Conservation (phyloP, 2,888 invertebrate genomes). For the Orthosia gracilis region DNA sequence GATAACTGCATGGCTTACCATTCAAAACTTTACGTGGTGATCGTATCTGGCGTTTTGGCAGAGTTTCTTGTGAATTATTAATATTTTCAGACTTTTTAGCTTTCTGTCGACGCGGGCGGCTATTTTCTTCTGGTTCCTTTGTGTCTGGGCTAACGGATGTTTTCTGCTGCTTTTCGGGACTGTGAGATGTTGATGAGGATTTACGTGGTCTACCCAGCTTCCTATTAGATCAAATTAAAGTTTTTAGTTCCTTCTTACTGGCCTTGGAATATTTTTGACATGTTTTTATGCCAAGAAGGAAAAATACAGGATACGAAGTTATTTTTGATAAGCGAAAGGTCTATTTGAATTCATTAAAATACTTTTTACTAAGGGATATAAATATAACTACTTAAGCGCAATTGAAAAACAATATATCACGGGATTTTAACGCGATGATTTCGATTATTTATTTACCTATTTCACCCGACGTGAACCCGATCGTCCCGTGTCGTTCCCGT, state of each 20-base stretch:
- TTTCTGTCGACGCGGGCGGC: constrained; percentile 12
- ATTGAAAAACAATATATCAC: too few species aligned
- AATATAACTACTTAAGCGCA: too few species aligned
- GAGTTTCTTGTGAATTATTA: constrained; percentile 15
- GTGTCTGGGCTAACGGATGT: constrained; percentile 13
- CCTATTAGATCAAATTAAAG: constrained; percentile 29
- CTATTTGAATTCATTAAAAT: too few species aligned
- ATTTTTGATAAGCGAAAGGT: neutral
- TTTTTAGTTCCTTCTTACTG: neutral
- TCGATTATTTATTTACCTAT: too few species aligned
- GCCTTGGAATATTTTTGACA: neutral
- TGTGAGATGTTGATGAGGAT: constrained; percentile 44
- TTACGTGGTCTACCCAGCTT: constrained; percentile 58
- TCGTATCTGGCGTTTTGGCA: constrained; percentile 36
- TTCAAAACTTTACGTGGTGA: constrained; percentile 48
- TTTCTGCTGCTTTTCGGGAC: constrained; percentile 56
- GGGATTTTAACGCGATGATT: too few species aligned
- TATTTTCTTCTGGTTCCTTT: constrained; percentile 26
- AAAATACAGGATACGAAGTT: neutral
- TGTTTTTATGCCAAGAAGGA: neutral
- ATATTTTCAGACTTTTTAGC: constrained; percentile 40
- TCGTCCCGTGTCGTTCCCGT: too few species aligned
- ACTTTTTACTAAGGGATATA: neutral
- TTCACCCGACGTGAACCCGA: too few species aligned
- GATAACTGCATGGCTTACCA: constrained; percentile 38